A percentile compares a stretch with the other conserved stretches of the same genome.
Conservation (phyloP, 2,888 invertebrate species). For the Brachypterus glaber region DNA sequence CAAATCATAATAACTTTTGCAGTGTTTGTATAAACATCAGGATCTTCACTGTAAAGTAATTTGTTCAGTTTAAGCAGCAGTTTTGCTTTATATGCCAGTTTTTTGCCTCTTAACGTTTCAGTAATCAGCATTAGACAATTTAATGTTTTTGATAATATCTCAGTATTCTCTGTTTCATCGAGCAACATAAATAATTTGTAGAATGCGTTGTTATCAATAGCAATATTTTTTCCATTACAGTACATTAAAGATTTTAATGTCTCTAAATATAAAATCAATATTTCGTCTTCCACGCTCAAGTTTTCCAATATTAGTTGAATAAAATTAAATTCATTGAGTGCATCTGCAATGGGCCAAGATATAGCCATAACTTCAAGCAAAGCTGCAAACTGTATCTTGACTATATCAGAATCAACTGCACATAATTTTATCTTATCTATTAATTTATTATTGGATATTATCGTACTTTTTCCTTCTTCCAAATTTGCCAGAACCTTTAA, state of each 20-base stretch:
- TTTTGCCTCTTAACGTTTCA: no score
- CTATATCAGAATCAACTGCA: constrained; percentile 33
- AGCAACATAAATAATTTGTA: constrained; percentile 29
- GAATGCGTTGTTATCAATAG: constrained; percentile 35
- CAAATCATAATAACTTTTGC: no score
- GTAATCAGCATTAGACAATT: no score
- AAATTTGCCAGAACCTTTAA: constrained; percentile 36
- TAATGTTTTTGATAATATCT: no score
- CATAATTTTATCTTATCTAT: constrained; percentile 32
- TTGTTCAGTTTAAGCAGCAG: no score
- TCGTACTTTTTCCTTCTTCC: constrained; percentile 36
- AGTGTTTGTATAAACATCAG: no score
- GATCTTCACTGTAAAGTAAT: no score
- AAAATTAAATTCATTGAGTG: constrained; percentile 34
- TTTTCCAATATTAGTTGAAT: constrained; percentile 32
- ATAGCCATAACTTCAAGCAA: constrained; percentile 37
- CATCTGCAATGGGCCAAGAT: constrained; percentile 38
- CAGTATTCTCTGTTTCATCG: no score
- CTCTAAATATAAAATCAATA: constrained; percentile 34
- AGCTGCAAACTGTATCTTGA: constrained; percentile 37
- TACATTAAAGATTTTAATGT: constrained; percentile 36
- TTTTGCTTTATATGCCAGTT: no score
- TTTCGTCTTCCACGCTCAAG: constrained; percentile 29
- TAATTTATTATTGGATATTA: constrained; percentile 33
- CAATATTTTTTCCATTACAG: constrained; percentile 34